Evolutionary conservation across 2,113 vertebrate genomes (phyloP), one percentile per base, ranked within the genome.

Genomic region (Sorex araneus): DNA sequence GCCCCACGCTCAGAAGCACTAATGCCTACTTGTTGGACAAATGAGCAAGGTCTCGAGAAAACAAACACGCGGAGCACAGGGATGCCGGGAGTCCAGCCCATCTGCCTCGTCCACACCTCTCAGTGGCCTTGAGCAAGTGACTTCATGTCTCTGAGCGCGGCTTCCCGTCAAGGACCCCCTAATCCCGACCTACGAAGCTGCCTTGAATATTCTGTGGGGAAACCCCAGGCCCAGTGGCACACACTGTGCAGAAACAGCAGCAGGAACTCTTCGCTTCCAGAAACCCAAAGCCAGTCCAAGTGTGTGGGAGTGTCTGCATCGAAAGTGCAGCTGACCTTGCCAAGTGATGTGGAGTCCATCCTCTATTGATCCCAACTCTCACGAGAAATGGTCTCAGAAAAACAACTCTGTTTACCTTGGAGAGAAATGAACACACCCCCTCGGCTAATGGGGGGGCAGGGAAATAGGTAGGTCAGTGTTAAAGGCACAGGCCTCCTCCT

Each of bases 401-500:
- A 94, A 45, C 25, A 83, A 18, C 40, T 3, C 40, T 83, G 27
- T 75, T 75, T 60, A 84, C 79, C 82, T 81, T 34, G 23, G n/a
- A 60, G 50, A 73, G 63, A 90, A 94, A 89, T 90, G 78, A 36
- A 50, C 32, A n/a, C 79, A 45, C 30, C 30, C 21, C 43, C 8
- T 30, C 67, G 27, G 47, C 6, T 50, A 50, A 73, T 34, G 50
- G 5, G 50, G 5, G 60, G 15, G 2, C 10, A 0, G 2, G 60
- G 82, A 57, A 60, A 80, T 34, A 11, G 34, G 66, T 10, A 60
- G 30, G 40, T 27, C 7, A 0, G 16, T 1, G 0, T 19, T 47
- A n/a, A 60, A n/a, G 0, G 13, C 43, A 28, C 8, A 0, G 0
- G 28, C 8, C n/a, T n/a, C n/a, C n/a, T n/a, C n/a, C n/a, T n/a